These are phyloP conservation scores for Diglossa cyanea DNA, from an alignment of 2,797 vertebrate species.

Conservation along the genomic window DNA sequence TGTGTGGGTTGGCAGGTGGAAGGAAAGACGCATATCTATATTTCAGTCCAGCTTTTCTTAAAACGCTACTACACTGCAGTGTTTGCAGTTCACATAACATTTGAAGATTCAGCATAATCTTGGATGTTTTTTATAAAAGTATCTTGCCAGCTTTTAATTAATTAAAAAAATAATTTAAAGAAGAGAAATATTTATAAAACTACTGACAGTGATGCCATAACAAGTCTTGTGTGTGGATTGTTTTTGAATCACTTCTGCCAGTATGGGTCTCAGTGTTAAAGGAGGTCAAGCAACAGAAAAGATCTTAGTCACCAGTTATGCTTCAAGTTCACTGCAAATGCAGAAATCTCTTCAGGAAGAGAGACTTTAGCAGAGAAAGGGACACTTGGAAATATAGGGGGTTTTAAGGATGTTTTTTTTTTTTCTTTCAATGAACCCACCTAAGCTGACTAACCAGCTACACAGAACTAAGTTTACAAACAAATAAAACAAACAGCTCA, in stretches of 20 bases:
- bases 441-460: not conserved
- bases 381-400: not conserved
- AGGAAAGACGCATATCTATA: rapidly evolving
- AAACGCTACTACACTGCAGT: not conserved
- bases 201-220: not conserved
- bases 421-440: not conserved
- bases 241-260: not conserved
- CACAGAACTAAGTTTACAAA: not conserved
- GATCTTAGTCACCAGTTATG: not conserved
- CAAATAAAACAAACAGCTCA: not conserved
- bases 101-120: not conserved
- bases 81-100: not conserved
- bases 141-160: not conserved
- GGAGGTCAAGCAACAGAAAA: not conserved
- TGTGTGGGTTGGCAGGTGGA: not conserved
- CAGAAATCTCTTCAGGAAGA: not conserved
- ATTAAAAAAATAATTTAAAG: not conserved
- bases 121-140: not conserved
- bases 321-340: not conserved
- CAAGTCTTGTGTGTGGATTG: not conserved
- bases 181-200: not conserved
- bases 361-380: not conserved
- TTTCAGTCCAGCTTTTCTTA: not conserved
- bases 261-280: not conserved
- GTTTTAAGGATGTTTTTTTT: not conserved